Base-by-base conservation (phyloP, 1,140 invertebrate species). In the Bombus pascuorum region DNA sequence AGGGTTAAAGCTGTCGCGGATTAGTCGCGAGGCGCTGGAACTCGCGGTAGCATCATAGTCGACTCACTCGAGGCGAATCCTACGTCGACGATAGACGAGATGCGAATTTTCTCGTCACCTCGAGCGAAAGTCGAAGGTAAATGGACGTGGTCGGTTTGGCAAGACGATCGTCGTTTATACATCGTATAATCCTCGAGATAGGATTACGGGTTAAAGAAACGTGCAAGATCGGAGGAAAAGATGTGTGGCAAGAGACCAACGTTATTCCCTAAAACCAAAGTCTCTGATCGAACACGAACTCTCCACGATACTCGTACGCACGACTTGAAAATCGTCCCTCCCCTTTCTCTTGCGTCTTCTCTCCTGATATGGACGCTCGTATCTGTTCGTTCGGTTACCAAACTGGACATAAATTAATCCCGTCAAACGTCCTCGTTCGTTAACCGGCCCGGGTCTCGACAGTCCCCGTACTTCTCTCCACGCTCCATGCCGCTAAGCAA, bases 401-500 rank as follows among this genome's bases (percentile, higher is more conserved):
- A 94, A 95, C 92, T 93, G 91, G 89, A 93, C 94, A 94, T 94
- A 94, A 94, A 95, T 95, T 95, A 94, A 95, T 94, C 91, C 93
- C 93, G 91, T 94, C 92, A 94, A 95, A 94, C 93, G 93, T 94
- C 93, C 93, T 93, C 93, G 92, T 94, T 94, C 92, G 92, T 94
- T 93, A 93, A 86, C 86, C 89, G 85, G 88, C 90, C 91, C 86
- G 81, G 85, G 79, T 83, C 84, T 80, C 85, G 79, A 85, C 78
- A 81, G 87, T 85, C 83, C 82, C 68, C 68, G 65, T 76, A 59
- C 84, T 78, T 76, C 88, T 82, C 86, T 81, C 85, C 37, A 76
- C 65, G n/a, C 57, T 78, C 83, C 87, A 66, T 85, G 74, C 78
- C 83, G 90, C 91, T 93, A 93, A 94, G 93, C 93, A 94, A 94